These are phyloP conservation scores for Cossypha heuglini DNA, from an alignment of 2,797 vertebrate species.

Conservation along the genomic window DNA sequence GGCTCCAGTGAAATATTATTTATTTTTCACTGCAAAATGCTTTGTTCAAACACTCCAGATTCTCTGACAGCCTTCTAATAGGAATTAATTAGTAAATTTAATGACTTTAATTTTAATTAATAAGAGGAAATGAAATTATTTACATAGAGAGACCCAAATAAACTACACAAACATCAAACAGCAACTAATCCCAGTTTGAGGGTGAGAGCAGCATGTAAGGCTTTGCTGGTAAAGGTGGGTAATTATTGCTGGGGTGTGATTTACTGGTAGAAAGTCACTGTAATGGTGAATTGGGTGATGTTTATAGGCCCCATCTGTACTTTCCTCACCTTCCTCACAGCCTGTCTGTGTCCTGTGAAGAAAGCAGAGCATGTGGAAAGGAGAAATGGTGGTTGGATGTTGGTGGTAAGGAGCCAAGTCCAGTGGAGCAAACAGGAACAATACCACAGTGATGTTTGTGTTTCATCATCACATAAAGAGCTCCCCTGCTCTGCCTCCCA, in stretches of 20 bases:
- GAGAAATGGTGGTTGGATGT: background rate
- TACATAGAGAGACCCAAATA: background rate
- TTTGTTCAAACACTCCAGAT: background rate
- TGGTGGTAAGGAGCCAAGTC: background rate
- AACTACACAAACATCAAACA: background rate
- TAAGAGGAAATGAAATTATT: background rate
- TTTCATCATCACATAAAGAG: background rate
- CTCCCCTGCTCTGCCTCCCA: background rate
- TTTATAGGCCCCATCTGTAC: background rate
- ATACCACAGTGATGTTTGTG: accelerated
- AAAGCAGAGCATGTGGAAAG: background rate
- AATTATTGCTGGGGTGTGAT: background rate
- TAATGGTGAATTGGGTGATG: background rate
- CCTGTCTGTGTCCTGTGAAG: background rate
- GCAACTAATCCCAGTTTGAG: background rate
- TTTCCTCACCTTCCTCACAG: background rate
- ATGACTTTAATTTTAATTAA: background rate
- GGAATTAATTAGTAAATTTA: background rate
- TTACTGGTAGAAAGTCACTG: background rate
- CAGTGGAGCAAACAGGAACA: background rate
- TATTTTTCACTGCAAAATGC: background rate
- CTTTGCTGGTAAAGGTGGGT: background rate
- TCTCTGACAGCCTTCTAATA: background rate
- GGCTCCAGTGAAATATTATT: background rate
- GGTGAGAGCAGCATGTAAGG: background rate